A percentile compares a stretch with the other conserved stretches of the same genome.
Evolutionary conservation across 2,888 invertebrate species (phyloP).

Genomic region (Clanis bilineata): DNA sequence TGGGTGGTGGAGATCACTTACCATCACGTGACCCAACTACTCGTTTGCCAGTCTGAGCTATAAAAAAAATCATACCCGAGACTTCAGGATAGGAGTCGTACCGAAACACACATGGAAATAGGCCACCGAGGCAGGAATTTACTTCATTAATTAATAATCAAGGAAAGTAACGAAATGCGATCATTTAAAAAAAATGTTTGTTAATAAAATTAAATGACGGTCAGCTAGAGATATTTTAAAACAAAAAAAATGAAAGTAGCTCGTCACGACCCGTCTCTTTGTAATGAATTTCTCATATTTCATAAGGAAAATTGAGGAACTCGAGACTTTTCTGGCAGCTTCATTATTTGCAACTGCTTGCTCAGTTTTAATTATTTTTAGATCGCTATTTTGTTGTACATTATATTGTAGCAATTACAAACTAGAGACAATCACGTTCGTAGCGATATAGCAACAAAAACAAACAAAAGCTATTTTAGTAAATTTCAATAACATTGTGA

Average conservation of each 20-base stretch:
- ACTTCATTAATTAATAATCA: no score
- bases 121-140: no score
- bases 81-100: no score
- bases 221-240: not conserved
- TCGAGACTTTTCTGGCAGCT: conserved; percentile 67
- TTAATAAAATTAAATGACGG: not conserved
- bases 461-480: not conserved
- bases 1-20: no score
- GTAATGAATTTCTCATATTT: conserved; percentile 32
- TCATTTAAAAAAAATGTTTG: not conserved
- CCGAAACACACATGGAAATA: no score
- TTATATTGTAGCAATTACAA: conserved; percentile 15
- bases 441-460: not conserved
- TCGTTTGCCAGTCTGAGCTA: no score
- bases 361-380: conserved; percentile 5
- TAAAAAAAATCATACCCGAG: no score
- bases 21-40: no score
- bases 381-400: conserved; percentile 6
- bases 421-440: not conserved
- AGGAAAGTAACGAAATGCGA: no score
- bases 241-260: not conserved
- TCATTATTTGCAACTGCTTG: conserved; percentile 60
- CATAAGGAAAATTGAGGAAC: conserved; percentile 36
- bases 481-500: no score
- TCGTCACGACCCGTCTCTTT: conserved; percentile 18